A percentile compares a stretch with the other conserved stretches of the same genome.
phyloP scores from a whole-genome alignment of 1,140 invertebrate species.

The Drosophila sproati region DNA sequence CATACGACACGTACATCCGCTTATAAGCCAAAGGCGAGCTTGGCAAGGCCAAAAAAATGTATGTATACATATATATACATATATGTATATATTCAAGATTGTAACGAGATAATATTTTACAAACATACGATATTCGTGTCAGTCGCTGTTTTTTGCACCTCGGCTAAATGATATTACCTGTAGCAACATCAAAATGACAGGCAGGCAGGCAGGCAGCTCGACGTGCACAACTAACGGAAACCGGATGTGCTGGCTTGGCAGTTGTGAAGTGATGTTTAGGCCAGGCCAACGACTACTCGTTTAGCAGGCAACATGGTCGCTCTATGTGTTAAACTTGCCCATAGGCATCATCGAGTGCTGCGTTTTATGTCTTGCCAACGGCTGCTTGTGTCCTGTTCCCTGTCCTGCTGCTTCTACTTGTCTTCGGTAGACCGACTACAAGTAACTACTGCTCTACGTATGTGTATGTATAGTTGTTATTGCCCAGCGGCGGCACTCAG shows the following conservation, averaged over 20 bases:
- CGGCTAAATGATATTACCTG: conserved; percentile 80
- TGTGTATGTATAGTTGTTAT: conserved; percentile 58
- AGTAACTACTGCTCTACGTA: conserved; percentile 32
- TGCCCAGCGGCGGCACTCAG: conserved; percentile 65
- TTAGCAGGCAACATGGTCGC: conserved; percentile 7
- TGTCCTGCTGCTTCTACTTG: conserved; percentile 19
- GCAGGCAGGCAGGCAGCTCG: conserved; percentile 24
- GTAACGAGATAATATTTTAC: conserved; percentile 82
- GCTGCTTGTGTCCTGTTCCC: conserved; percentile 32
- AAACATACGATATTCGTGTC: conserved; percentile 62
- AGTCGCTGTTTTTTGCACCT: conserved; percentile 52
- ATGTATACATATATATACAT: neutral
- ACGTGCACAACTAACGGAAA: conserved; percentile 75
- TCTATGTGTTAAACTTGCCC: conserved; percentile 63
- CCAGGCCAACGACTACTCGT: conserved; percentile 42
- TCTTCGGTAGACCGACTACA: conserved; percentile 23
- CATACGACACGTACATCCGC: conserved; percentile 69
- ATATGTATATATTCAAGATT: conserved; percentile 52
- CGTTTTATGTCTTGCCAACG: conserved; percentile 76
- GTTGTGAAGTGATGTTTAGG: conserved; percentile 79
- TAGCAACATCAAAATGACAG: conserved; percentile 80
- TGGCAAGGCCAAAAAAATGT: conserved; percentile 41
- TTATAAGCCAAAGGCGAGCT: conserved; percentile 74
- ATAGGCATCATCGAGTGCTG: conserved; percentile 81
- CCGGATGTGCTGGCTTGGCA: conserved; percentile 82